Conservation (phyloP, 2,113 vertebrate species). For the zebrafish (Danio rerio) region DNA sequence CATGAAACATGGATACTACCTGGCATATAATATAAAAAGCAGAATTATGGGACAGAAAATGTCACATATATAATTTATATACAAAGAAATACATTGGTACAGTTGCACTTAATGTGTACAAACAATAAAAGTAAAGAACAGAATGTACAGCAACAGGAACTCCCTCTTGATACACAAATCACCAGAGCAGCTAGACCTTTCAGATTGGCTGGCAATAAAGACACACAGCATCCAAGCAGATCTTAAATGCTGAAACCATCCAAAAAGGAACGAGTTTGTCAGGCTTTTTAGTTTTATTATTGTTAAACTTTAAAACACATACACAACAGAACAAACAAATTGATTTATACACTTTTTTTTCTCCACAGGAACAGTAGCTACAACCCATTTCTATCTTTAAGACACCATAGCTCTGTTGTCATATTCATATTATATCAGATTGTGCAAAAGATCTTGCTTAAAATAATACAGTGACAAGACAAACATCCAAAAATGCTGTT, state of each 20-base stretch:
- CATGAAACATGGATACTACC: not conserved
- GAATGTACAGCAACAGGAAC: not conserved
- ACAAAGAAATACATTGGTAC: not conserved
- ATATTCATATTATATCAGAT: constrained; percentile 24
- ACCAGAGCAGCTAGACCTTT: not conserved
- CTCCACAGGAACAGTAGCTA: constrained; percentile 16
- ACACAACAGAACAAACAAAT: constrained; percentile 12
- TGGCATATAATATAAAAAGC: not conserved
- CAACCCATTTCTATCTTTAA: constrained; percentile 11
- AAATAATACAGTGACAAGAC: constrained; percentile 40
- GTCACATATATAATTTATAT: not conserved
- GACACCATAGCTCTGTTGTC: constrained; percentile 1
- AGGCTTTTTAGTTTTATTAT: not conserved
- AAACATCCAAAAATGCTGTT: not conserved
- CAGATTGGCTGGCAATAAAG: not conserved
- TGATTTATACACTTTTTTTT: constrained; percentile 13
- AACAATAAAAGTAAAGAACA: not conserved
- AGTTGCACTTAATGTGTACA: not conserved
- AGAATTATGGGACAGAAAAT: not conserved
- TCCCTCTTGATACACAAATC: not conserved
- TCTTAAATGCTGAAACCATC: not conserved
- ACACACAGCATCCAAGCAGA: not conserved
- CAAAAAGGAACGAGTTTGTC: not conserved
- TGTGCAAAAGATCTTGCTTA: constrained; percentile 32
- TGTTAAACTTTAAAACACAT: not conserved